Evolutionary conservation across 2,797 vertebrate genomes (phyloP), one percentile per base, ranked within the genome.

Genomic region (Ptychadena robeensis): DNA sequence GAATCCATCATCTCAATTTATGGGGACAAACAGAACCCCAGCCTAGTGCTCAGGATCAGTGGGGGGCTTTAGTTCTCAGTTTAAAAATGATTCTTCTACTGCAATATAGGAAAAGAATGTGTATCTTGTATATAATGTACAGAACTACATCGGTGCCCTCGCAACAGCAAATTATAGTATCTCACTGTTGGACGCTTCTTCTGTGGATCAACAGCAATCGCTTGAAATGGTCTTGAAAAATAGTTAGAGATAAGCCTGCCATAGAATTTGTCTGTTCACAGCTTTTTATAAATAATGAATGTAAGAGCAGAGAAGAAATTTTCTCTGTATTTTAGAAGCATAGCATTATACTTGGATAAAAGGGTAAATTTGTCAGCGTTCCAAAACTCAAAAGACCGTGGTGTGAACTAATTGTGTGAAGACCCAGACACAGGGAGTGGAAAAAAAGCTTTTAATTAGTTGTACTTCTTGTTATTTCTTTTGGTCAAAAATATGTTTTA

Each of bases 161-260:
- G 10, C 22, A 59, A 59, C 4, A 69, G 2, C 12, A 69, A 32
- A 59, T 69, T 69, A 44, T 25, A 27, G n/a, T 2, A 64, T 30
- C 11, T 76, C 73, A 18, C 15, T n/a, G 59, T 34, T 28, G 53
- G 73, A 64, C 7, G 25, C 73, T 28, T 31, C 15, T 75, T 53
- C 5, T 53, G 18, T n/a, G 44, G 44, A 53, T 53, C 44, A 53
- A 53, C 44, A 53, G 18, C 44, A 53, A 53, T 53, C 44, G 22
- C 10, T 53, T 7, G 22, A 53, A 53, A 53, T 53, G 22, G 44
- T 3, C 44, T 53, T 53, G 15, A 53, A 53, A 53, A 53, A 53
- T 22, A 53, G 18, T n/a, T 53, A 18, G 18, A 53, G 44, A 53
- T 53, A 53, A 8, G 44, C 44, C 22, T 53, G 15, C 44, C 18